Evolutionary conservation across 2,888 invertebrate genomes (phyloP), one percentile per base, ranked within the genome.

Genomic region (Anthophora plumipes): DNA sequence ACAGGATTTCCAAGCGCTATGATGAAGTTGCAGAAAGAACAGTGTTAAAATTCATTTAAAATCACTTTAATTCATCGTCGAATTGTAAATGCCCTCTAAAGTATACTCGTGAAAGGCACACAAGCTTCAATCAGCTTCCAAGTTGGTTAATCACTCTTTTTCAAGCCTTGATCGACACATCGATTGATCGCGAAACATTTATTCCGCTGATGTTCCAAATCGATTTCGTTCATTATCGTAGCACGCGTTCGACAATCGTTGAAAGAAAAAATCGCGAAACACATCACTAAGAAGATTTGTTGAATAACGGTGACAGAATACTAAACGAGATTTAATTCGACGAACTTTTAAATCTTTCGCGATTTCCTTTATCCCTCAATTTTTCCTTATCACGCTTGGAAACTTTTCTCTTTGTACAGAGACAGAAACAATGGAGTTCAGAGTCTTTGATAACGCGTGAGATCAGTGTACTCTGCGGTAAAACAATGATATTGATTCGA

Each of bases 181-280:
- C 75, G 69, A 80, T 83, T 71, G 68, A 43, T 61, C 63, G 70
- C 57, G 39, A 48, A 25, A 54, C 68, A 69, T 79, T 83, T 69
- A 68, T 69, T 69, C 50, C 6, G 20, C 6, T 43, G 25, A 4
- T 25, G 5, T 22, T 14, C 17, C 17, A 46, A 31, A 73, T 59
- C 59, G 60, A 73, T 22, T 66, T 59, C 22, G 17, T 77, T 77
- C 52, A 50, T 77, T 54, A 66, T 50, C 20, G 9, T 8, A 1
- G 20, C 4, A n/a, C 46, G 12, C 37, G n/a, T 31, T 17, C 12
- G 8, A 17, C 14, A 1, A 4, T 7, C 20, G 22, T 4, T 54
- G 8, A 25, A 66, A 69, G 8, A 25, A 66, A 69, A 25, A 59
- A 37, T 31, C 1, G 22, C 4, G 25, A 59, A 39, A 60, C 20